A percentile compares a stretch with the other conserved stretches of the same genome.
Conservation (phyloP, 2,113 vertebrate genomes). For the Pluvialis apricaria region DNA sequence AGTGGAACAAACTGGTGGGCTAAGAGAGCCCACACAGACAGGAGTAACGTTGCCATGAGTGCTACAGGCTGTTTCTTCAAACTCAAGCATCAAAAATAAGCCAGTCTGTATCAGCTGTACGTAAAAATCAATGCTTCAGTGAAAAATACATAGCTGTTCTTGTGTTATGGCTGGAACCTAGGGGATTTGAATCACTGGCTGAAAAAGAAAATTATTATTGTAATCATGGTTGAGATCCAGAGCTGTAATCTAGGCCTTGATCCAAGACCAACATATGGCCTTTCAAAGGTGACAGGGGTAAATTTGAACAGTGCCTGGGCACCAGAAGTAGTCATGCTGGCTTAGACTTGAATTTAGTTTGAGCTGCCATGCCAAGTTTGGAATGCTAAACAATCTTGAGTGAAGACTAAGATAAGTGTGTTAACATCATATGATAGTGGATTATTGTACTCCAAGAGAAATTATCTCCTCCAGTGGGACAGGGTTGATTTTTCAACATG, state of each 20-base stretch:
- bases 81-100: neutral
- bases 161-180: neutral
- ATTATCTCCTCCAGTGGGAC: neutral
- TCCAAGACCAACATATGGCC: accelerated
- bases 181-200: neutral
- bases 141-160: neutral
- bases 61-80: neutral
- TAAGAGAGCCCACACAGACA: neutral
- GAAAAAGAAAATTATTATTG: neutral
- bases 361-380: neutral
- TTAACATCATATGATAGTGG: neutral
- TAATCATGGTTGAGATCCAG: neutral
- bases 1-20: neutral
- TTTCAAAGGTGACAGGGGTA: neutral
- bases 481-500: neutral
- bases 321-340: neutral
- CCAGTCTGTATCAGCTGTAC: neutral
- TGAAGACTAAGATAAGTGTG: neutral
- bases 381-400: neutral
- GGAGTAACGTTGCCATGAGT: neutral
- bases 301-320: neutral
- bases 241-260: neutral
- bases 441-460: neutral
- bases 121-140: neutral
- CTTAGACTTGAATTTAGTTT: neutral